Evolutionary conservation across 2,797 vertebrate genomes (phyloP).

Genomic region (Aselliscus stoliczkanus): DNA sequence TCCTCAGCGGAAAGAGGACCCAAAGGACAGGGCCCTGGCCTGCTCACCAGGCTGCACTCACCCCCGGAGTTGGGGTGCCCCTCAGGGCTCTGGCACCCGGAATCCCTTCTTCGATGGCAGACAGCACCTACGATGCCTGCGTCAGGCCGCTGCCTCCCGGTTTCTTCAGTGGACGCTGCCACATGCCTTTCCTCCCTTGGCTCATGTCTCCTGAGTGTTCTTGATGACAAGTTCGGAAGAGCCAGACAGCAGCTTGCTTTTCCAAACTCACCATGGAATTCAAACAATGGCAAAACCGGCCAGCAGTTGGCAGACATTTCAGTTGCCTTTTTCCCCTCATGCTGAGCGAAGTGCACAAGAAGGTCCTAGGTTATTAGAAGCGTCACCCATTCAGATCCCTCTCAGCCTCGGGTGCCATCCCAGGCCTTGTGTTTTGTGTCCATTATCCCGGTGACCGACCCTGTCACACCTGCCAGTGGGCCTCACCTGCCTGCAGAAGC

Average conservation of each 20-base stretch:
- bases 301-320: background rate
- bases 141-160: background rate
- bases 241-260: background rate
- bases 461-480: background rate
- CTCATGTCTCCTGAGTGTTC: background rate
- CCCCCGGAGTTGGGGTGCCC: too few relatives aligned
- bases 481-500: background rate
- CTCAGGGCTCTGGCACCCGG: too few relatives aligned
- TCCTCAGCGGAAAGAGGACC: background rate
- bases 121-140: too few relatives aligned
- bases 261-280: background rate
- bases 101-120: too few relatives aligned
- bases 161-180: too few relatives aligned
- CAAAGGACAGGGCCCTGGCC: too few relatives aligned
- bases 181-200: background rate
- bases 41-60: too few relatives aligned
- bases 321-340: background rate
- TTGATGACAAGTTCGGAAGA: background rate
- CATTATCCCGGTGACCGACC: too few relatives aligned
- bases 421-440: background rate
- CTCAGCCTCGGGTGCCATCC: background rate
- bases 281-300: background rate
- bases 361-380: background rate
- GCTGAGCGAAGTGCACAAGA: background rate
- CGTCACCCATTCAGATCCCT: rapidly evolving